phyloP scores from a whole-genome alignment of 1,140 invertebrate genomes.

The Palaemon carinicauda region DNA sequence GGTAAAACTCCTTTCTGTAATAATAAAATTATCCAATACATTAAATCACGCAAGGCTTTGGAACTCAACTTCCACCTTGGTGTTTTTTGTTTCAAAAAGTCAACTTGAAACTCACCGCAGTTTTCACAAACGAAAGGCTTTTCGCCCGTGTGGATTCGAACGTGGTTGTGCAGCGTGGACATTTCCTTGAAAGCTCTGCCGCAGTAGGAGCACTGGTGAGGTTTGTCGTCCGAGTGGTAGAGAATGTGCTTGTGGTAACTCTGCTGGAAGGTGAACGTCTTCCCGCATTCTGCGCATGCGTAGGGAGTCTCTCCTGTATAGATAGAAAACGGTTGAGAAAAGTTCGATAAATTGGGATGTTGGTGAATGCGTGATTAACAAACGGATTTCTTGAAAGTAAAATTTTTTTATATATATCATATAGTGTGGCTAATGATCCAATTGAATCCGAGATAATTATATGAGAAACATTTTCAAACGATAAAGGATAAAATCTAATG shows the following conservation, averaged over 20 bases:
- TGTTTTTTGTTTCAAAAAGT: background rate
- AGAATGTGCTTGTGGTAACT: slow-evolving; percentile 90
- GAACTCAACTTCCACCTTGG: background rate
- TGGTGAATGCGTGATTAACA: no score
- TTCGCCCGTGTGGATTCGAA: slow-evolving; percentile 87
- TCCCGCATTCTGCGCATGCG: slow-evolving; percentile 82
- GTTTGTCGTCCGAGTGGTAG: slow-evolving; percentile 83
- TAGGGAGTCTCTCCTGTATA: slow-evolving; percentile 84
- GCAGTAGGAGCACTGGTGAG: slow-evolving; percentile 80
- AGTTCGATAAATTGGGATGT: background rate
- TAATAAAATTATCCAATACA: no score
- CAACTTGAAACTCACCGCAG: slow-evolving; percentile 74
- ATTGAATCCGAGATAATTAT: no score
- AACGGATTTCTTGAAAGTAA: no score
- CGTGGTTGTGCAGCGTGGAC: slow-evolving; percentile 88
- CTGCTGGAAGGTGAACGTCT: slow-evolving; percentile 90
- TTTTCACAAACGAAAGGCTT: slow-evolving; percentile 91
- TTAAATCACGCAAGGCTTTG: no score
- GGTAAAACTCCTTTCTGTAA: no score
- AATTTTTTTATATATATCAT: no score
- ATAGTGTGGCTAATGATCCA: no score
- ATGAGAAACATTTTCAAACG: no score
- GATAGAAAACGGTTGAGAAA: no score
- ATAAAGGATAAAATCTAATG: no score
- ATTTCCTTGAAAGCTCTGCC: slow-evolving; percentile 85